Conservation (phyloP, 2,113 vertebrate genomes). For the Sitta europaea region DNA sequence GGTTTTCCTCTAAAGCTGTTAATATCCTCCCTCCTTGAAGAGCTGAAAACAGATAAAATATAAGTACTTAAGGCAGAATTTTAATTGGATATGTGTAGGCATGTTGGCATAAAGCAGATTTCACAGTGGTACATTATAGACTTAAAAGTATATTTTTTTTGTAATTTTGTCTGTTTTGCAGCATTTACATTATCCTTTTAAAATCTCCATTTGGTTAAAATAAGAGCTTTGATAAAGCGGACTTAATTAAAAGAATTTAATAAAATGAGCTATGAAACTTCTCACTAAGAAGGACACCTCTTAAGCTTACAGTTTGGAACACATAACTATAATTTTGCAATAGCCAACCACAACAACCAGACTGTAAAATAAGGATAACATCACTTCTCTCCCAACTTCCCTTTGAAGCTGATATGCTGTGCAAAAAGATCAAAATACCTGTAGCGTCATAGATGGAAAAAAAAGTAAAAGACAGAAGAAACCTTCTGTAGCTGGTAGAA, state of each 20-base stretch:
- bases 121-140: not conserved
- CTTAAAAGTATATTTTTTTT: not conserved
- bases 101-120: conserved; percentile 36
- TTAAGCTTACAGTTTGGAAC: not conserved
- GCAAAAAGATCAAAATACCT: not conserved
- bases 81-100: conserved; percentile 59
- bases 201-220: not conserved
- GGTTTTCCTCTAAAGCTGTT: conserved; percentile 51
- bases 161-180: not conserved
- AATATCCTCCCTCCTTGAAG: conserved; percentile 37
- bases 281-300: not conserved
- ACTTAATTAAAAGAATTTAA: not conserved
- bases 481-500: not conserved
- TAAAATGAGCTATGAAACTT: not conserved
- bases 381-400: not conserved
- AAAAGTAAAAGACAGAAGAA: not conserved
- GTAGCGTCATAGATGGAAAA: not conserved
- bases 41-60: conserved; percentile 53
- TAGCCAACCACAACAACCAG: not conserved
- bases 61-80: conserved; percentile 57
- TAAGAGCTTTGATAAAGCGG: not conserved
- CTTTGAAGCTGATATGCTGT: not conserved
- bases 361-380: not conserved
- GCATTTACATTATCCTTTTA: not conserved
- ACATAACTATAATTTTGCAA: not conserved